Base-by-base conservation (phyloP, 2,888 invertebrate genomes). In the Calameuta pallipes region DNA sequence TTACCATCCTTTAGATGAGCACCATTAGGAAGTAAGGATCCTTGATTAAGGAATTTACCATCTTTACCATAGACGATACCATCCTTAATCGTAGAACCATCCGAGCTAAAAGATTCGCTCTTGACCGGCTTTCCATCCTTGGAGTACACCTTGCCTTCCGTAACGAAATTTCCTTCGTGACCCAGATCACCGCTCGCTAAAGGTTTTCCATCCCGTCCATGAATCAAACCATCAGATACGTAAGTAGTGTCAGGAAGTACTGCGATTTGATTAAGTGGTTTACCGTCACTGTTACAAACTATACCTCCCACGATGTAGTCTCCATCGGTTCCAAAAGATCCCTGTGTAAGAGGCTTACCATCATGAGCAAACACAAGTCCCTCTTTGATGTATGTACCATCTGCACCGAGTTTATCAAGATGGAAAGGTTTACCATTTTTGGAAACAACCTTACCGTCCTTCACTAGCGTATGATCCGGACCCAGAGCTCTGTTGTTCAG, bases 41-140 rank as follows among this genome's bases (percentile, higher is more conserved):
- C 91, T 81, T 91, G 91, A 76, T 85, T 90, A 68, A 91, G 82
- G 33, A 85, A 82, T 77, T 88, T 90, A 4, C 89, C 89, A 75
- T 91, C 91, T 73, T 90, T 91, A 33, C 87, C 85, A 34, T 87
- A 88, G 30, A 91, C 77, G 9, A 90, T 41, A 4, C 91, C 90
- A 23, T 91, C 91, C 75, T 91, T 91, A 35, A 91, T 85, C 0
- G 82, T 78, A 3, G 89, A 87, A 2, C 90, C 90, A 73, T 91
- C 91, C 0, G 90, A 91, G 80, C 85, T 87, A 79, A 91, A 91
- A 0, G 86, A 84, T 34, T 90, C 90, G 41, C 87, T 88, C 78
- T 90, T 91, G 6, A 90, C 86, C 1, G 87, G 87, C 82, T 89
- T 91, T 1, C 90, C 90, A 37, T 91, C 90, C 75, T 90, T 91